Conservation (phyloP, 2,797 vertebrate genomes). For the Centroberyx gerrardi region DNA sequence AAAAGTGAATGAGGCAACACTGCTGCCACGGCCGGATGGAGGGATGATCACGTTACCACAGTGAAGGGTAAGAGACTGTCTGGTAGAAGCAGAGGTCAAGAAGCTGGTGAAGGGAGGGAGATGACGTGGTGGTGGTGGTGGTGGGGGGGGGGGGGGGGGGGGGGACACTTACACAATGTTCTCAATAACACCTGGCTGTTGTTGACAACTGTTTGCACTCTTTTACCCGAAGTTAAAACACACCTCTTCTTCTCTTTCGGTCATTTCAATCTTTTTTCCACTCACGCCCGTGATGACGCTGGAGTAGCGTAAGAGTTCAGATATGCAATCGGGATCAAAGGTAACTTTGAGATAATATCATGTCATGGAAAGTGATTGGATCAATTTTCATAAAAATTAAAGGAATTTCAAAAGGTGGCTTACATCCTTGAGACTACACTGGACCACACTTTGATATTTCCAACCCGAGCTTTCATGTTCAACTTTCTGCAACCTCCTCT, state of each 20-base stretch:
- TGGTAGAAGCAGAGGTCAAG: no score
- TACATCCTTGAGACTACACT: not conserved
- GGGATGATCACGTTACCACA: no score
- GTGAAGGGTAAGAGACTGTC: no score
- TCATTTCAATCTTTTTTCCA: constrained; percentile 27
- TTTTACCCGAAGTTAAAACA: not conserved
- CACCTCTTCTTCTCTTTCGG: not conserved
- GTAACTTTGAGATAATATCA: constrained; percentile 21
- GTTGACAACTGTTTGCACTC: not conserved
- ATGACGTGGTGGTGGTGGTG: no score
- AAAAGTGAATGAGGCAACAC: no score
- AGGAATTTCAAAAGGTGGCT: not conserved
- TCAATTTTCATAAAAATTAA: not conserved
- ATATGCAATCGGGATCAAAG: constrained; percentile 34
- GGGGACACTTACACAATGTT: no score
- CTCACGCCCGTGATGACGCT: constrained; percentile 15
- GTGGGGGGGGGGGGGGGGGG: no score
- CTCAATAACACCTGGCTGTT: no score
- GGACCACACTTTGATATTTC: not conserved
- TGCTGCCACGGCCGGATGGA: no score
- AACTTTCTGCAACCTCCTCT: not conserved
- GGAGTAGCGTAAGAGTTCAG: not conserved
- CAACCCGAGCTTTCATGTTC: no score
- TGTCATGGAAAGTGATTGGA: constrained; percentile 9
- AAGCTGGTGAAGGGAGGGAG: no score